These are phyloP conservation scores for Blastobasis lacticolella DNA, from an alignment of 2,888 invertebrate genomes.

Conservation along the genomic window DNA sequence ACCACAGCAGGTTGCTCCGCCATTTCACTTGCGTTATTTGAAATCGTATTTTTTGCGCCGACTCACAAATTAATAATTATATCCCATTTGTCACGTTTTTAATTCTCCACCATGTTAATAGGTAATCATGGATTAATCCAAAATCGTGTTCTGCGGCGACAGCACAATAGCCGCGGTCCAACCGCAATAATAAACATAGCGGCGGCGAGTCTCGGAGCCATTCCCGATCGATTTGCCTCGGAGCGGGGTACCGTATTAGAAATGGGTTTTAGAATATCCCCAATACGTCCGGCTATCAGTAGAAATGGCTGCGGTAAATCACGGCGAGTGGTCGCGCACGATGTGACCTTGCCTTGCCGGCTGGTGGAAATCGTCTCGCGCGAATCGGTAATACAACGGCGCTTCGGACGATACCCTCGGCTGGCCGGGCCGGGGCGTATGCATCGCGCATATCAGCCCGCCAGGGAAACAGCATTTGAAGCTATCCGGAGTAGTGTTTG, in stretches of 20 bases:
- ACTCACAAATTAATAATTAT: too few relatives aligned
- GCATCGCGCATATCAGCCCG: too few relatives aligned
- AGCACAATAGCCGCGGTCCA: too few relatives aligned
- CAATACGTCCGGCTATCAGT: constrained; percentile 4
- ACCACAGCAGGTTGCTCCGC: background rate
- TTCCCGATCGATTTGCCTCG: background rate
- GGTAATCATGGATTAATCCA: too few relatives aligned
- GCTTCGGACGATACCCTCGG: too few relatives aligned
- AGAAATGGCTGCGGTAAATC: constrained; percentile 19
- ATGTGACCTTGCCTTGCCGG: constrained; percentile 18
- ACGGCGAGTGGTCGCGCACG: constrained; percentile 18
- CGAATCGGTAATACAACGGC: constrained; percentile 44
- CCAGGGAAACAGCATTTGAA: too few relatives aligned
- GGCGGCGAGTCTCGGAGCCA: background rate
- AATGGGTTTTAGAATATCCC: background rate
- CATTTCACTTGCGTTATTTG: background rate
- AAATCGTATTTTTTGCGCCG: too few relatives aligned
- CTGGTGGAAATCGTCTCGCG: constrained; percentile 46
- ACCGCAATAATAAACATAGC: too few relatives aligned
- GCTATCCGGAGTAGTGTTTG: too few relatives aligned
- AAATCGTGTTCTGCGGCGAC: too few relatives aligned
- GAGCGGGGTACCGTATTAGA: background rate
- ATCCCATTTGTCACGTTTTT: too few relatives aligned
- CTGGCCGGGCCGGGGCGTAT: constrained; percentile 2
- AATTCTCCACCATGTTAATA: too few relatives aligned